Conservation (phyloP, 2,888 invertebrate species). For the Leptopilina syphax region DNA sequence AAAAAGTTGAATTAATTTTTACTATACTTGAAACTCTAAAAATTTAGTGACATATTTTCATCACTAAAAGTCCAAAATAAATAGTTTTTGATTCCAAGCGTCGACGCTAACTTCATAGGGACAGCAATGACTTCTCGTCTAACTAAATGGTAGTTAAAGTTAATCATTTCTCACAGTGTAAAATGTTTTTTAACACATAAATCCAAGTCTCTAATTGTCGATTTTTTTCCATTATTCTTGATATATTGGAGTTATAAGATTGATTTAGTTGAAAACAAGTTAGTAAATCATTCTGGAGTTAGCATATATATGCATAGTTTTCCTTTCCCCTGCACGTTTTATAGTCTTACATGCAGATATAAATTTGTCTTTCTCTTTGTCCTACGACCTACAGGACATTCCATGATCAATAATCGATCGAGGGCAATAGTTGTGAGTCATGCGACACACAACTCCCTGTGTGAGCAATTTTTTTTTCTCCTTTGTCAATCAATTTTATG, state of each 20-base stretch:
- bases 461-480: background rate
- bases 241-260: background rate
- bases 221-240: background rate
- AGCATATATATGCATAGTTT: background rate
- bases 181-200: background rate
- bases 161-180: too few relatives aligned
- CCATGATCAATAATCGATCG: slow-evolving; percentile 29
- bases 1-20: too few relatives aligned
- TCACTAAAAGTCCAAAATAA: too few relatives aligned
- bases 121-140: too few relatives aligned
- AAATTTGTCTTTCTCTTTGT: slow-evolving; percentile 40
- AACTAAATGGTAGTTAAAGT: too few relatives aligned
- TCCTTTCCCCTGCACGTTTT: slow-evolving; percentile 23
- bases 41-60: too few relatives aligned
- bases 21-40: too few relatives aligned
- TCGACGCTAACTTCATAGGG: too few relatives aligned
- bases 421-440: slow-evolving; percentile 19
- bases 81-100: too few relatives aligned
- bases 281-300: slow-evolving; percentile 25
- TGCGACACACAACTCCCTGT: background rate
- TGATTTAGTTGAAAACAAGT: slow-evolving; percentile 5
- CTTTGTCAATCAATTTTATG: background rate
- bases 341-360: slow-evolving; percentile 25
- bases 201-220: background rate
- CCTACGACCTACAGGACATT: slow-evolving; percentile 37